These are phyloP conservation scores for Anniella stebbinsi DNA, from an alignment of 2,797 vertebrate genomes.

Conservation along the genomic window DNA sequence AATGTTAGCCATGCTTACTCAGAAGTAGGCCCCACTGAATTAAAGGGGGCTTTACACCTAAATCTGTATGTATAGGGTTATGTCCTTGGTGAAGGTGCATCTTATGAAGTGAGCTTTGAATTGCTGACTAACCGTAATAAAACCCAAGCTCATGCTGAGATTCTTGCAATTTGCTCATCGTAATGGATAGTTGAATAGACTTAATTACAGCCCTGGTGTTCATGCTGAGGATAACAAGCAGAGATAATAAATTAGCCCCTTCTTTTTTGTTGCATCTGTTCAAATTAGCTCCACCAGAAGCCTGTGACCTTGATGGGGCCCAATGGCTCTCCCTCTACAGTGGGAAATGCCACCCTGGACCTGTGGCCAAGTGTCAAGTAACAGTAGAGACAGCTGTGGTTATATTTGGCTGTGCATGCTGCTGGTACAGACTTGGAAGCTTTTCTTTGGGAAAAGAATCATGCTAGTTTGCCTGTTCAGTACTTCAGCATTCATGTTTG, in stretches of 20 bases:
- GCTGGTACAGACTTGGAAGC: background rate
- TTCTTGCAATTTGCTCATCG: background rate
- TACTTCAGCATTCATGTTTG: background rate
- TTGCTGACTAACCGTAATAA: too few relatives aligned
- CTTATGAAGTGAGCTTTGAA: background rate
- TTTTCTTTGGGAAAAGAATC: too few relatives aligned
- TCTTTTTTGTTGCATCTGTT: background rate
- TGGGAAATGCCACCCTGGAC: too few relatives aligned
- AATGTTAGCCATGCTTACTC: background rate
- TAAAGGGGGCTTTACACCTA: background rate
- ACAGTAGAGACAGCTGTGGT: slow-evolving; percentile 44
- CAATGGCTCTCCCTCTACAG: background rate
- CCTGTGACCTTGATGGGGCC: background rate
- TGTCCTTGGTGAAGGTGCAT: background rate
- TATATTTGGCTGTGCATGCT: background rate
- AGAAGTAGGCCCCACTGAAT: background rate
- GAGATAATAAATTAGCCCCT: too few relatives aligned
- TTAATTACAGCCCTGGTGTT: too few relatives aligned
- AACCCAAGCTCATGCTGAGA: background rate
- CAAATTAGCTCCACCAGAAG: background rate
- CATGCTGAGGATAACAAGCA: too few relatives aligned
- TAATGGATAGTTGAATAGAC: background rate
- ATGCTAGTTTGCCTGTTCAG: background rate
- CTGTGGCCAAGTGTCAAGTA: background rate
- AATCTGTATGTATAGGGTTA: background rate